Evolutionary conservation across 2,888 invertebrate species (phyloP), one percentile per base, ranked within the genome.

Genomic region (Graphium colonna): DNA sequence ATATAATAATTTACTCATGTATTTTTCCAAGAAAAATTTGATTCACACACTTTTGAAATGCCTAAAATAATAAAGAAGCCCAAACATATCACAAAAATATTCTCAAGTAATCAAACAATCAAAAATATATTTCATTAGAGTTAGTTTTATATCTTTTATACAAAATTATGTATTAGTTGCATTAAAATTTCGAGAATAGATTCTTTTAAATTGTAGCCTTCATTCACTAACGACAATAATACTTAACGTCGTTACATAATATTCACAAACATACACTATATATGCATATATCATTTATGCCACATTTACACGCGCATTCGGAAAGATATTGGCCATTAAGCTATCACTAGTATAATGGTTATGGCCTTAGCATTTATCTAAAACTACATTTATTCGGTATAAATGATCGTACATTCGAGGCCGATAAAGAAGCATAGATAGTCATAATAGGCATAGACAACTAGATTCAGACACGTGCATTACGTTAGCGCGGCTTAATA

Each of bases 401-500:
- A 45, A 45, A 45, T 51, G 31, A 17, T 33, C 38, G 31, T 53
- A 31, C 18, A 38, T 39, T 13, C 44, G 49, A 49, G 49, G 44
- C 33, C 44, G 49, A 28, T 49, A 21, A 39, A 21, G 21, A 21
- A 21, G 21, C 21, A 21, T 21, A 3, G 21, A 21, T n/a, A n/a
- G n/a, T n/a, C n/a, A n/a, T n/a, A n/a, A n/a, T n/a, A n/a, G n/a
- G 21, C 21, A 21, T 21, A 21, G 21, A 21, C 21, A 21, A 21
- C 21, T 51, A 51, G 18, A 51, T 51, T 41, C 46, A 50, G 47
- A 21, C 60, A 57, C 59, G 54, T 61, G 56, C 59, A 57, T 55
- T 53, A 58, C 59, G 56, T 49, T 52, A 46, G 57, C 58, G 33
- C 31, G 33, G 66, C 63, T 70, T 76, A 77, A 72, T 71, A 71